Evolutionary conservation across 1,140 invertebrate genomes (phyloP), one percentile per base, ranked within the genome.

Genomic region (Dreissena polymorpha): DNA sequence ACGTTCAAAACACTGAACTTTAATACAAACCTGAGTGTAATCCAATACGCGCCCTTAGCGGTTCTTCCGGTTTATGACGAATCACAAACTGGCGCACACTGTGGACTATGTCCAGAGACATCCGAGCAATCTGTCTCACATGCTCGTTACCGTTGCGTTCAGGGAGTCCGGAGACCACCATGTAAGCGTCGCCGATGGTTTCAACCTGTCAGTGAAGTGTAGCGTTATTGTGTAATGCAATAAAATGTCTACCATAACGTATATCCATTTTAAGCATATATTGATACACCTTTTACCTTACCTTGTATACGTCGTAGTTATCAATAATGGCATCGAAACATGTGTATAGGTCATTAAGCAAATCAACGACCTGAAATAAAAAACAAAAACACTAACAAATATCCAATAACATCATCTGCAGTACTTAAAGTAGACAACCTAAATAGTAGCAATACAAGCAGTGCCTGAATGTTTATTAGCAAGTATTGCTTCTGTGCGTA

Each of bases 311-410:
- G 89, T 97, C 96, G 90, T 98, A 98, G 50, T 96, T 96, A 90
- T 97, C 97, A 86, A 98, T 97, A 23, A 96, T 97, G 18, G 96
- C 96, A 92, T 98, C 97, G 93, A 98, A 98, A 86, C 96, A 96
- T 0, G 97, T 98, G 92, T 98, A 98, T 10, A 98, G 95, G 92
- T 98, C 97, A 92, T 98, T 92, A 29, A 92, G 87, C 0, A 92
- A 87, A 67, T 88, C 87, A 0, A 92, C 92, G 13, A 93, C 93
- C 70, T 73, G 51, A 21, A 73, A 53, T 21, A 53, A 51, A n/a
- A 73, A 12, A 64, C 21, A 64, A 64, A 10, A 12, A 39, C 2
- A 39, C 39, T n/a, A n/a, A n/a, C n/a, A n/a, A n/a, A n/a, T n/a
- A n/a, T n/a, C n/a, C n/a, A n/a, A n/a, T n/a, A n/a, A 39, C 39